phyloP scores from a whole-genome alignment of 2,888 invertebrate species.

The Branchinecta sandiegonensis region DNA sequence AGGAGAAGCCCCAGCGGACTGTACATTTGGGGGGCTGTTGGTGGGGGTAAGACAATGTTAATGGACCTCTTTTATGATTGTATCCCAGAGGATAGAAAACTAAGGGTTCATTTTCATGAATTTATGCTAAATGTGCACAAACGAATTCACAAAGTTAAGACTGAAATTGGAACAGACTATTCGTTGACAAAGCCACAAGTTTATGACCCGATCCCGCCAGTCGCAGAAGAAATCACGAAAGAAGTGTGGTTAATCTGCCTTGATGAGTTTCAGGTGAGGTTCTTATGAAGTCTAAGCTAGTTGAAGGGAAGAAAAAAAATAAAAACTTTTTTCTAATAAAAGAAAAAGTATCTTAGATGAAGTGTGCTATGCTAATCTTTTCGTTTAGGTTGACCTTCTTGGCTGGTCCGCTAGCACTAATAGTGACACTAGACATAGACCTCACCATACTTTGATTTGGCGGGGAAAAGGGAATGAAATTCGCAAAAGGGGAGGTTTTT shows the following conservation, averaged over 20 bases:
- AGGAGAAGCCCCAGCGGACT: conserved; percentile 50
- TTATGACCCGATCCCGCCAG: conserved; percentile 88
- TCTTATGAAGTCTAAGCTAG: no score
- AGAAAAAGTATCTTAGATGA: no score
- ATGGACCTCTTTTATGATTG: conserved; percentile 94
- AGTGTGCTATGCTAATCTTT: background rate
- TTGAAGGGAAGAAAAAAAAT: no score
- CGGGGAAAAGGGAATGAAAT: no score
- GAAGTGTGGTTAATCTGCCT: conserved; percentile 89
- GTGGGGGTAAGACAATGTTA: conserved; percentile 95
- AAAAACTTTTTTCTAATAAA: no score
- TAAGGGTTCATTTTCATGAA: conserved; percentile 83
- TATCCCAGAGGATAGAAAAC: conserved; percentile 41
- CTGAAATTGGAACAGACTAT: conserved; percentile 28
- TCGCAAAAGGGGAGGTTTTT: no score
- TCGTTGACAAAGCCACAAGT: conserved; percentile 45
- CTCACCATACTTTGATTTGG: no score
- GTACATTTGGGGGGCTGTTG: conserved; percentile 78
- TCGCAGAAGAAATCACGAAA: conserved; percentile 69
- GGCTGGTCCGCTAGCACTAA: no score
- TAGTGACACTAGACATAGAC: no score
- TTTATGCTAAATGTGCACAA: conserved; percentile 95
- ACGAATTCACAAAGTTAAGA: conserved; percentile 70
- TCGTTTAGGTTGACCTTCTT: no score
- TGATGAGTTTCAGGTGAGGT: conserved; percentile 83